phyloP scores from a whole-genome alignment of 2,888 invertebrate species.

The Ichneumon xanthorius region DNA sequence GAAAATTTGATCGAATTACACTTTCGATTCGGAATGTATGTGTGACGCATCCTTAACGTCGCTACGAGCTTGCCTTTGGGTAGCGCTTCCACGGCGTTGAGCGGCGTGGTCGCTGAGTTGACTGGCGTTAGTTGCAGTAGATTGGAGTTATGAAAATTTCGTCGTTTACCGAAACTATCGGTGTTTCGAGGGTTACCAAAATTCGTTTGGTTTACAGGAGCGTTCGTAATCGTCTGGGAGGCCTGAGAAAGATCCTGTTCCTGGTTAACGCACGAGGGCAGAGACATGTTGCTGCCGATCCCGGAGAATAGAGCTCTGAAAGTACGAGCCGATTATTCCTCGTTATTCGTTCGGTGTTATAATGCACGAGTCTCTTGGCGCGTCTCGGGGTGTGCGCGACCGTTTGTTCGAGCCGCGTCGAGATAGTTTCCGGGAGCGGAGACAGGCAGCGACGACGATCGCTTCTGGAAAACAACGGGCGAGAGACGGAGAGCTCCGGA shows the following conservation, averaged over 20 bases:
- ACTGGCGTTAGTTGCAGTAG: conserved; percentile 79
- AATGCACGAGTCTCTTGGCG: background rate
- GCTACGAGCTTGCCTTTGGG: conserved; percentile 68
- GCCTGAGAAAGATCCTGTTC: conserved; percentile 75
- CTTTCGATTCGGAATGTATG: no score
- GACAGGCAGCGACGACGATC: conserved; percentile 21
- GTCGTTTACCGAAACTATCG: conserved; percentile 60
- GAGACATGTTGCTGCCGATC: conserved; percentile 82
- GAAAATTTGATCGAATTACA: no score
- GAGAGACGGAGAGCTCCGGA: conserved; percentile 2
- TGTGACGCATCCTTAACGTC: background rate
- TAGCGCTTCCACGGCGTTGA: conserved; percentile 73
- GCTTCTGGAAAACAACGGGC: conserved; percentile 16
- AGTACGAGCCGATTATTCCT: conserved; percentile 10
- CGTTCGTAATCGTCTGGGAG: conserved; percentile 58
- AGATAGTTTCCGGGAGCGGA: conserved; percentile 29
- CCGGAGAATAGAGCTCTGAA: conserved; percentile 79
- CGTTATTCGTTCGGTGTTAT: conserved; percentile 14
- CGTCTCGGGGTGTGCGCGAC: background rate
- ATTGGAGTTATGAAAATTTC: conserved; percentile 69
- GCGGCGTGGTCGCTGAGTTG: conserved; percentile 73
- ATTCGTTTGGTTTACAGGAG: conserved; percentile 62
- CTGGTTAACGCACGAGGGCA: conserved; percentile 79
- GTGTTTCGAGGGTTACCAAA: conserved; percentile 39
- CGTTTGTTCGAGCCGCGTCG: conserved; percentile 13